Evolutionary conservation across 2,113 vertebrate species (phyloP).

Genomic region (Camelus dromedarius): DNA sequence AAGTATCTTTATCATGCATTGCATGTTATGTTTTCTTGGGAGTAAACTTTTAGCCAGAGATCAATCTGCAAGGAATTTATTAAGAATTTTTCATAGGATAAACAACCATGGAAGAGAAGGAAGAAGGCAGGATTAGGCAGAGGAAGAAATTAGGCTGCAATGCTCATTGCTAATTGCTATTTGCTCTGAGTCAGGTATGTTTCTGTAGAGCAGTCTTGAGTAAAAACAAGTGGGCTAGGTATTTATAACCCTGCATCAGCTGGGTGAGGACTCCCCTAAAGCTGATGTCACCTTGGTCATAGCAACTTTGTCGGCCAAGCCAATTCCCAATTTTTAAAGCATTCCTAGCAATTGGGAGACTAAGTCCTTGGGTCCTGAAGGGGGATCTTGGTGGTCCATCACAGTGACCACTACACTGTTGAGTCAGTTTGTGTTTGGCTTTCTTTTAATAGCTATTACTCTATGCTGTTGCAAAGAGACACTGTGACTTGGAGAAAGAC

Average conservation of each 20-base stretch:
- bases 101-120: neutral
- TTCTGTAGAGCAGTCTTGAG: neutral
- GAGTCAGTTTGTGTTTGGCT: neutral
- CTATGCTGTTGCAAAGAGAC: neutral
- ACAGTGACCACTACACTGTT: neutral
- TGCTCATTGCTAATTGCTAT: neutral
- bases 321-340: neutral
- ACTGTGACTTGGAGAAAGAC: neutral
- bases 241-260: no score
- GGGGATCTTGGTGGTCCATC: neutral
- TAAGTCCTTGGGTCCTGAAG: neutral
- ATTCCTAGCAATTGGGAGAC: neutral
- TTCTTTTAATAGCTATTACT: neutral
- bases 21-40: neutral
- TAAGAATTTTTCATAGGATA: neutral
- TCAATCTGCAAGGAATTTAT: neutral
- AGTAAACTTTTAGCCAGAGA: neutral
- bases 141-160: neutral
- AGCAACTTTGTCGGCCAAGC: neutral
- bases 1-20: neutral
- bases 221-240: neutral
- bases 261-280: neutral
- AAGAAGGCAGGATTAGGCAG: neutral
- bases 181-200: neutral
- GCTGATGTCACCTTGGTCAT: neutral